Conservation (phyloP, 2,797 vertebrate genomes). For the Petrocephalus sullivani region DNA sequence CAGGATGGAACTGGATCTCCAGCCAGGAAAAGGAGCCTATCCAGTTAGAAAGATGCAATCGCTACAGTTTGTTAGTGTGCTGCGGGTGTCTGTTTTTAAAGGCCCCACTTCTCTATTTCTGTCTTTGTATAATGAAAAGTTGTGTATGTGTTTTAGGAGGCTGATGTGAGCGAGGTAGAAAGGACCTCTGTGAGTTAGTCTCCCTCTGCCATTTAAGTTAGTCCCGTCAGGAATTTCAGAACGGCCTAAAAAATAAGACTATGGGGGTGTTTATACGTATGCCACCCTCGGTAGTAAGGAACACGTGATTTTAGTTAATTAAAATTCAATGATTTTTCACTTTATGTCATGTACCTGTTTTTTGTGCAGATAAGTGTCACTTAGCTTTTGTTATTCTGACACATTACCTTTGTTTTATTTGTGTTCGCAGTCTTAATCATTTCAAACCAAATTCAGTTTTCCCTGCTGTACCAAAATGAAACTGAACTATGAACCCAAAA, state of each 20-base stretch:
- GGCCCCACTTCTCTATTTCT: constrained; percentile 12
- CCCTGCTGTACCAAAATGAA: not conserved
- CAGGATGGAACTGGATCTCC: not conserved
- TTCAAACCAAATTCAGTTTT: not conserved
- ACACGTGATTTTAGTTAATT: not conserved
- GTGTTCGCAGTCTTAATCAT: not conserved
- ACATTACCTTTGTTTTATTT: not conserved
- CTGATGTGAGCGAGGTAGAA: not conserved
- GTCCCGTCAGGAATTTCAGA: not conserved
- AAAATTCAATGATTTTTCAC: not conserved
- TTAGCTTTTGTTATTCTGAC: not conserved
- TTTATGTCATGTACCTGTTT: not conserved
- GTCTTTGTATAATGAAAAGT: constrained; percentile 33
- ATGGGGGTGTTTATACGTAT: not conserved
- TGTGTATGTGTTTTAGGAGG: not conserved
- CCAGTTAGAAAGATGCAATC: not conserved
- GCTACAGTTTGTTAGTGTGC: not conserved
- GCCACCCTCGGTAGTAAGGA: not conserved
- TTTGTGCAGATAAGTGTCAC: not conserved
- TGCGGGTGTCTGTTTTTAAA: not conserved
- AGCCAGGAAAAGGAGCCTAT: not conserved
- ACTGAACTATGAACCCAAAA: not conserved
- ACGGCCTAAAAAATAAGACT: not conserved
- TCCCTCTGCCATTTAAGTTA: not conserved
- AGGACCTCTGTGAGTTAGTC: not conserved